Conservation (phyloP, 2,797 vertebrate genomes). For the Molossus molossus region DNA sequence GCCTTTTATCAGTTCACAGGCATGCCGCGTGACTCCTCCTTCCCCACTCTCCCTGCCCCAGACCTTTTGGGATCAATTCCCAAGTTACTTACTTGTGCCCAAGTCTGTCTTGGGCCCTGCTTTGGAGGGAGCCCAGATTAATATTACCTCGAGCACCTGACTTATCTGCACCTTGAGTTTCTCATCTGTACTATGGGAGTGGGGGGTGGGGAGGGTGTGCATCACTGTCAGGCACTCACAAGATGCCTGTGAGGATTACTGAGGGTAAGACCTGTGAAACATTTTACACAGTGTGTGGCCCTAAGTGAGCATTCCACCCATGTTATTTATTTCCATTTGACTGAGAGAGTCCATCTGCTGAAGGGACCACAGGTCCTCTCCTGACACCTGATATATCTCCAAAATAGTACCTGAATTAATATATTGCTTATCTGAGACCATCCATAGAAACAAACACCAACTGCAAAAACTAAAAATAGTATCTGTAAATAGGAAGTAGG, state of each 20-base stretch:
- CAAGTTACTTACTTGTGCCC: too few species aligned
- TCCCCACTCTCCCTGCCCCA: background rate
- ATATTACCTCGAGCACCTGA: background rate
- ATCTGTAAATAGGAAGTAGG: background rate
- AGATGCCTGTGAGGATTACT: background rate
- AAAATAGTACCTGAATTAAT: background rate
- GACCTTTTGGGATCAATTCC: background rate
- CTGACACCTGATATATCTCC: background rate
- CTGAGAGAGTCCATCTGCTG: too few species aligned
- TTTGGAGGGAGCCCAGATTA: background rate
- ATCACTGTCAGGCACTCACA: background rate
- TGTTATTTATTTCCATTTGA: background rate
- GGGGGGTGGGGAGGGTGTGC: background rate
- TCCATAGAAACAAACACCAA: background rate
- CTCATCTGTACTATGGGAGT: background rate
- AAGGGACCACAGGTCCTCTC: background rate
- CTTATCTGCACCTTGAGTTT: background rate
- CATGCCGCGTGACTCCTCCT: background rate
- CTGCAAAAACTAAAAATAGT: background rate
- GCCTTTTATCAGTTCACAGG: background rate
- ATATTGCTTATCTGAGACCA: background rate
- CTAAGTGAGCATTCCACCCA: fast-evolving
- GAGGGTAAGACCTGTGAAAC: background rate
- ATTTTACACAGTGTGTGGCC: background rate
- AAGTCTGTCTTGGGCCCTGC: background rate